Evolutionary conservation across 2,113 vertebrate genomes (phyloP).

Genomic region (Stigmatopora nigra): DNA sequence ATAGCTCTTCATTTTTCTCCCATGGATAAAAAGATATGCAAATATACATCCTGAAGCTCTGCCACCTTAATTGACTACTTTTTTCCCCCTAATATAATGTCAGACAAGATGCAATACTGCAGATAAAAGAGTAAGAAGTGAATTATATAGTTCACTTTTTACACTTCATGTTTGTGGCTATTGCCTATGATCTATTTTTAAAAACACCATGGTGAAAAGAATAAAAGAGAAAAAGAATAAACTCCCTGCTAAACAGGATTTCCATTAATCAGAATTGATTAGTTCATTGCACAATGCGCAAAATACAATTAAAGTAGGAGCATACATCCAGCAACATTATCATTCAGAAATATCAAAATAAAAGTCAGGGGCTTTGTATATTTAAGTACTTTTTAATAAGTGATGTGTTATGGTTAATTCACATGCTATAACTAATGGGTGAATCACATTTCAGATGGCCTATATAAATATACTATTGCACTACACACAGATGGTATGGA

Average conservation of each 20-base stretch:
- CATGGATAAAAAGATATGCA: neutral
- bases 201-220: neutral
- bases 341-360: constrained; percentile 16
- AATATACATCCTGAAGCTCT: neutral
- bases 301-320: constrained; percentile 13
- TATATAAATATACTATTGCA: constrained; percentile 8
- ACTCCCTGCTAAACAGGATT: neutral
- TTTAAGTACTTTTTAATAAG: constrained; percentile 41
- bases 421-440: constrained; percentile 20
- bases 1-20: neutral
- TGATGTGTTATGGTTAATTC: constrained; percentile 18
- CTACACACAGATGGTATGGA: neutral
- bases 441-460: constrained; percentile 31
- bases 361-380: constrained; percentile 25
- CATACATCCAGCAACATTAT: constrained; percentile 9
- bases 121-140: neutral
- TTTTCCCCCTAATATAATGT: too few species aligned
- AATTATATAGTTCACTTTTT: neutral
- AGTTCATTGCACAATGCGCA: constrained; percentile 20
- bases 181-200: neutral
- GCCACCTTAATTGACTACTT: neutral
- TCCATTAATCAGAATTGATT: constrained; percentile 30
- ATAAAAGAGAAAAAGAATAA: neutral
- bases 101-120: neutral
- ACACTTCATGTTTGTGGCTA: neutral